phyloP scores from a whole-genome alignment of 1,140 invertebrate species.

The Andrena cerasifolii region DNA sequence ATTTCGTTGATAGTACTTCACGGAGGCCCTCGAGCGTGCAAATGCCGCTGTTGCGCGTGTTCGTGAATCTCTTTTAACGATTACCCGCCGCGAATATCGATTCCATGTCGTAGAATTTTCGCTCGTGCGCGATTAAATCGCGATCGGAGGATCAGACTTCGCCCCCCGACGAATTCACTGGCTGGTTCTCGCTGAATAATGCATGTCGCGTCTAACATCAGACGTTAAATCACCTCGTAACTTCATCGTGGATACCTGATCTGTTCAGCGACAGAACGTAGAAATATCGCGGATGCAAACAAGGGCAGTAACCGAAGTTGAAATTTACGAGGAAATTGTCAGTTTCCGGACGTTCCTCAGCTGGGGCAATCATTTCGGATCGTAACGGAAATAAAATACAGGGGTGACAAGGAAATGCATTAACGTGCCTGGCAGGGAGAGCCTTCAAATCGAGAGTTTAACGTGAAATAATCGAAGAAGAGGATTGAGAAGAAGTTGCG shows the following conservation, averaged over 20 bases:
- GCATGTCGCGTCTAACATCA: conserved; percentile 21
- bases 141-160: conserved; percentile 1
- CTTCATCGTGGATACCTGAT: background rate
- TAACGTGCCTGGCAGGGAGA: too few relatives aligned
- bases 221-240: conserved; percentile 21
- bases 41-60: background rate
- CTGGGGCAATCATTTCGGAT: too few relatives aligned
- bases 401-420: too few relatives aligned
- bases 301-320: too few relatives aligned
- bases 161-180: conserved; percentile 1
- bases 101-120: background rate
- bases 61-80: conserved; percentile 1
- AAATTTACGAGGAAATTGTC: background rate
- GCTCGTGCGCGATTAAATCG: conserved; percentile 24
- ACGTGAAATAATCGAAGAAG: too few relatives aligned
- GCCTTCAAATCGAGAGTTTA: too few relatives aligned
- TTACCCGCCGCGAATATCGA: background rate
- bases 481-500: too few relatives aligned
- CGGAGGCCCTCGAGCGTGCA: too few relatives aligned
- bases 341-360: background rate
- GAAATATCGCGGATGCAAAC: background rate
- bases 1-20: too few relatives aligned
- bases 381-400: too few relatives aligned
- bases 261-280: background rate
- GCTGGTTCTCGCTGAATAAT: conserved; percentile 34